Evolutionary conservation across 2,888 invertebrate genomes (phyloP).

Genomic region (Pseudeuparius sepicola): DNA sequence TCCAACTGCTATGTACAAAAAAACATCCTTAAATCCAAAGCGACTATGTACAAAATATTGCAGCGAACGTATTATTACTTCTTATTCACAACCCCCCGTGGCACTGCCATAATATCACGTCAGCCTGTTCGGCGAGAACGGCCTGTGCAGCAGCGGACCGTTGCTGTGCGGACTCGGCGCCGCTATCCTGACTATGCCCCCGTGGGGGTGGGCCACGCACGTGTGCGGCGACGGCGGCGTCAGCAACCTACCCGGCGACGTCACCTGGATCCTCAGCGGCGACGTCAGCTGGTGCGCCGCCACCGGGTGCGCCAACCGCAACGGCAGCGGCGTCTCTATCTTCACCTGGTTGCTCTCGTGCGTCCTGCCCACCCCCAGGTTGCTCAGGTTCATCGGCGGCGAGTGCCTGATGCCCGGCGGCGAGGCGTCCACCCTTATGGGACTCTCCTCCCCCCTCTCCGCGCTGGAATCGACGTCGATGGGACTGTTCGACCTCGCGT

Average conservation of each 20-base stretch:
- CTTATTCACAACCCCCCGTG: too few relatives aligned
- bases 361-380: conserved; percentile 23
- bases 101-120: conserved; percentile 42
- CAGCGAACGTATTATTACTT: too few relatives aligned
- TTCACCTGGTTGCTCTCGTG: conserved; percentile 23
- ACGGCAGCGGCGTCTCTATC: conserved; percentile 34
- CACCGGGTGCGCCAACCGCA: conserved; percentile 30
- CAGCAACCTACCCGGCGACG: conserved; percentile 28
- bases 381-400: conserved; percentile 37
- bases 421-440: conserved; percentile 13
- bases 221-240: conserved; percentile 30
- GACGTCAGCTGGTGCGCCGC: conserved; percentile 29
- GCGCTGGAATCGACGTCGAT: conserved; percentile 32
- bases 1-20: too few relatives aligned
- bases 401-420: conserved; percentile 28
- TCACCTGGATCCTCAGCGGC: conserved; percentile 37
- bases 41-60: too few relatives aligned
- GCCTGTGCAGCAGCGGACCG: conserved; percentile 36
- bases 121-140: conserved; percentile 38
- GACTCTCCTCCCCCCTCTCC: conserved; percentile 21
- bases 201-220: conserved; percentile 29
- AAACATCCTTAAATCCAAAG: too few relatives aligned
- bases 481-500: conserved; percentile 29
- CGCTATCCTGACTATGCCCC: conserved; percentile 38
- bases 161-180: conserved; percentile 32